phyloP scores from a whole-genome alignment of 2,797 vertebrate species.

The Myotis planiceps region DNA sequence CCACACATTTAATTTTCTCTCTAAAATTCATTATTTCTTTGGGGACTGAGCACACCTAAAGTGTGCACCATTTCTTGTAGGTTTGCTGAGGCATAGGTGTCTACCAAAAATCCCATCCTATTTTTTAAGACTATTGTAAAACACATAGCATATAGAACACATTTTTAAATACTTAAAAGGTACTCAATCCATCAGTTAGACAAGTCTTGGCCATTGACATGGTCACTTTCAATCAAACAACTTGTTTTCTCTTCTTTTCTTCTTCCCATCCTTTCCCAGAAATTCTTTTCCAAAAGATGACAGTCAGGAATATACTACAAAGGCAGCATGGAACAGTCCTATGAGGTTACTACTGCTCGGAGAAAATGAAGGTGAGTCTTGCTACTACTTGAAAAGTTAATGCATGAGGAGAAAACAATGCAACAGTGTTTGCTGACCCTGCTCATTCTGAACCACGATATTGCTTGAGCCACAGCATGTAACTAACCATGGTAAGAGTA shows the following conservation, averaged over 20 bases:
- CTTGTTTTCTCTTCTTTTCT: not conserved
- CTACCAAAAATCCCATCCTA: not conserved
- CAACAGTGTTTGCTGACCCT: conserved; percentile 44
- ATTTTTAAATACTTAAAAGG: not conserved
- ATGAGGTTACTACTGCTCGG: not conserved
- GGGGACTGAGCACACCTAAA: not conserved
- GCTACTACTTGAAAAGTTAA: conserved; percentile 65
- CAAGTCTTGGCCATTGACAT: not conserved
- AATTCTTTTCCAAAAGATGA: not conserved
- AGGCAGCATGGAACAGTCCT: not conserved
- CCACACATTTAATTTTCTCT: not conserved
- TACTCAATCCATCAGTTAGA: not conserved
- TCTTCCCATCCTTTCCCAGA: not conserved
- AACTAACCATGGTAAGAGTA: not conserved
- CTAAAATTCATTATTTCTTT: not conserved
- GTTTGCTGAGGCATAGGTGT: not conserved
- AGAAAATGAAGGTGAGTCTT: conserved; percentile 22
- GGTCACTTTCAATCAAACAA: not conserved
- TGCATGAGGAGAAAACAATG: conserved; percentile 46
- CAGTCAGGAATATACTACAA: not conserved
- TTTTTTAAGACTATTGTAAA: conserved; percentile 16
- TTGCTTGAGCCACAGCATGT: conserved; percentile 41
- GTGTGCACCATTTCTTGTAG: not conserved
- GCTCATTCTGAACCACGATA: conserved; percentile 52
- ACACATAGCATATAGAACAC: not conserved